Base-by-base conservation (phyloP, 1,140 invertebrate species). In the Drosophila funebris region DNA sequence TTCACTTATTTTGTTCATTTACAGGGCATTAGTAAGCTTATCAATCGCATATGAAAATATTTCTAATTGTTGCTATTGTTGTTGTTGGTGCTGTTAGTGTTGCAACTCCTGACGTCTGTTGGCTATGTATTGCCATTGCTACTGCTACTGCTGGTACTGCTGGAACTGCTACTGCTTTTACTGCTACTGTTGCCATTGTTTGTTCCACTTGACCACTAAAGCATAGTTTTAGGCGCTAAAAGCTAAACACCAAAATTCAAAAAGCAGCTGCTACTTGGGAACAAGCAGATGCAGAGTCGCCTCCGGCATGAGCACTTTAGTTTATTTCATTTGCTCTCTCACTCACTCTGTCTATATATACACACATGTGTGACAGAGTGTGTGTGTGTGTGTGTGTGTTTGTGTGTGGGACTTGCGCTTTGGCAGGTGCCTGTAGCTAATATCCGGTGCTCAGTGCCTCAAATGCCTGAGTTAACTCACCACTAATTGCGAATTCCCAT, bases 211-310 rank as follows among this genome's bases (percentile, higher is more conserved):
- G 78, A 88, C 83, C 83, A 88, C 83, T 77, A 88, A 89, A 83
- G 83, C 83, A 88, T 88, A 89, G 83, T 88, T 88, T 88, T 88
- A 88, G 83, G 83, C 83, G 83, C 84, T 88, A 88, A 88, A 88
- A 88, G 83, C 83, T 88, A 89, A 88, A 88, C 78, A 88, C 79
- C 83, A 69, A 88, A 88, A 89, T 79, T 88, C 83, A 83, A 83
- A 88, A 88, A 88, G 76, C 83, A 88, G 83, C 83, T 88, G 83
- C 73, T 79, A 64, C 83, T 48, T 64, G 41, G 16, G 27, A 44
- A 46, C 41, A 60, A 29, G 27, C 56, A 57, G 63, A 66, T 66
- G 63, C 41, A 48, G 39, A 57, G 4, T 46, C 4, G 18, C 62
- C 41, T 46, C 18, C 20, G 29, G 39, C 29, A 14, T 50, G 44